A percentile compares a stretch with the other conserved stretches of the same genome.
Conservation (phyloP, 2,113 vertebrate species). For the Taxidea taxus region DNA sequence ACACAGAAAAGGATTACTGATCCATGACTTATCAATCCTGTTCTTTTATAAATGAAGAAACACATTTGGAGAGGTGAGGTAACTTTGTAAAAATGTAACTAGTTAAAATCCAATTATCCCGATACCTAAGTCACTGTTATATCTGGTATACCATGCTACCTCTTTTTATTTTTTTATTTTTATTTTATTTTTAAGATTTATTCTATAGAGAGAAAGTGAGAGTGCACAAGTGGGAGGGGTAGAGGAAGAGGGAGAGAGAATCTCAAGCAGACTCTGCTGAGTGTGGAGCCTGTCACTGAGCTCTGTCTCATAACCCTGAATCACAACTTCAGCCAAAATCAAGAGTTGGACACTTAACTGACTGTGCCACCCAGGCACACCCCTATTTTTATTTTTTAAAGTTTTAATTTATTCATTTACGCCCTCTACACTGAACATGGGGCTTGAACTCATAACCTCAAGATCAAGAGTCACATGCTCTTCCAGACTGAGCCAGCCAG, state of each 20-base stretch:
- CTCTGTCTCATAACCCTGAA: neutral
- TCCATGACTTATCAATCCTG: neutral
- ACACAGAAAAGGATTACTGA: neutral
- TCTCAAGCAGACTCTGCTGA: neutral
- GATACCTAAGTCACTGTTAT: neutral
- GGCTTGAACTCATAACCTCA: neutral
- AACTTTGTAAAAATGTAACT: neutral
- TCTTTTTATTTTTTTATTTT: neutral
- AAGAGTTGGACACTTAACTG: neutral
- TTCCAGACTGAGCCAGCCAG: neutral
- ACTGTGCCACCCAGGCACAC: neutral
- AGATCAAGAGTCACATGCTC: neutral
- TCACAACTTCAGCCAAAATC: neutral
- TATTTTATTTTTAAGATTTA: neutral
- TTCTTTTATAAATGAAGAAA: slow-evolving; percentile 9
- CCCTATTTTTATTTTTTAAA: neutral
- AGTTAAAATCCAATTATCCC: neutral
- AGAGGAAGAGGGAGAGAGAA: neutral
- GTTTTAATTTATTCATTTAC: neutral
- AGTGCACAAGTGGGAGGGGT: neutral
- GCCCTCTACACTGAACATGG: neutral
- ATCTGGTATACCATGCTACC: neutral
- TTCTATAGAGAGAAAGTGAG: neutral
- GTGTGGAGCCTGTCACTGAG: neutral
- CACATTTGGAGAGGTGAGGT: neutral